phyloP scores from a whole-genome alignment of 2,888 invertebrate genomes.

The Cheilosia urbana region DNA sequence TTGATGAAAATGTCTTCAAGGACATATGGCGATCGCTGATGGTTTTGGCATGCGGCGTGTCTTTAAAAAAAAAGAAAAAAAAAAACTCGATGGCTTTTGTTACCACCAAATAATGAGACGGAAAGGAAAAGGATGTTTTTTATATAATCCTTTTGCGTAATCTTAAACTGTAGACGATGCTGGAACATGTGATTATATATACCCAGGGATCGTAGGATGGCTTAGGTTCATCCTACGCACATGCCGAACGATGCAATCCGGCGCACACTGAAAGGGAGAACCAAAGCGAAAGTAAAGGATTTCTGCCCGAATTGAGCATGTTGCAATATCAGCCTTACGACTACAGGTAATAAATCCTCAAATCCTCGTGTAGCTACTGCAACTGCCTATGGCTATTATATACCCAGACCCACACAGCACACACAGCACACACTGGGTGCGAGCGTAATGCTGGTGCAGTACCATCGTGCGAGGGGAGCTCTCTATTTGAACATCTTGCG shows the following conservation, averaged over 20 bases:
- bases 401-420: conserved; percentile 63
- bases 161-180: conserved; percentile 66
- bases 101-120: conserved; percentile 11
- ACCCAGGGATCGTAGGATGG: conserved; percentile 30
- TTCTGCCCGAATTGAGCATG: conserved; percentile 60
- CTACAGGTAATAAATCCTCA: conserved; percentile 63
- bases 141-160: conserved; percentile 70
- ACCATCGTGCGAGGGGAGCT: conserved; percentile 8
- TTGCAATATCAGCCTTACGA: conserved; percentile 41
- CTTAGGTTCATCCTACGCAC: conserved; percentile 47
- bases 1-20: conserved; percentile 69
- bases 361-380: conserved; percentile 44
- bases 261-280: conserved; percentile 50
- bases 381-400: conserved; percentile 49
- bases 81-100: conserved; percentile 61
- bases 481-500: conserved; percentile 73
- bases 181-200: conserved; percentile 35
- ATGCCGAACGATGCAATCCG: conserved; percentile 22
- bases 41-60: conserved; percentile 38
- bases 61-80: conserved; percentile 8
- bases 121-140: conserved; percentile 36
- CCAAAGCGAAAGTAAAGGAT: conserved; percentile 73
- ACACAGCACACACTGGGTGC: conserved; percentile 64
- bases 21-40: conserved; percentile 56
- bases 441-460: conserved; percentile 11